Base-by-base conservation (phyloP, 2,797 vertebrate genomes). In the Poecile montanus region DNA sequence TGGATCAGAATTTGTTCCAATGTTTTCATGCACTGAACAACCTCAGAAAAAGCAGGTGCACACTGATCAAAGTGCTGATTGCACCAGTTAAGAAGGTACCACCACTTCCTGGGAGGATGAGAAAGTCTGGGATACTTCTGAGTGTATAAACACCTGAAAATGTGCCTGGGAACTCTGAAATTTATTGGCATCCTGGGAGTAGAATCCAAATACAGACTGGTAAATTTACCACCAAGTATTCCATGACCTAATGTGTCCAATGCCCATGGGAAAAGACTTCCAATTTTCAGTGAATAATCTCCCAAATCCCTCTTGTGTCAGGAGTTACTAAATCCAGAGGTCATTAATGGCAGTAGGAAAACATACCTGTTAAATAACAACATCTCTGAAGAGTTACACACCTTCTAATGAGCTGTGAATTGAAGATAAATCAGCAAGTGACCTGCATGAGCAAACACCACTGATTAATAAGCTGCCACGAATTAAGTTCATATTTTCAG, bases 361-460 rank as follows among this genome's bases (percentile, higher is more conserved):
- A 91, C 56, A 77, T 17, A 83, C 61, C 73, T 89, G 62, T 66
- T 93, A 85, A 94, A 76, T 68, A 96, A 91, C 60, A 91, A 22
- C 90, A 92, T 81, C 93, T 92, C 87, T 57, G 70, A 85, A 38
- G 60, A 85, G 85, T 67, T 95, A 85, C 85, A 40, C 79, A 91
- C 91, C 91, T 97, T 84, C 79, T 81, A 84, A 88, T 26, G 79
- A 93, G 88, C 85, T 91, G 67, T 47, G 91, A 92, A 93, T 60
- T 75, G 84, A 75, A 95, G 91, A 96, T 71, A 90, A 91, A 93
- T 94, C 94, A 95, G 68, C 89, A 60, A 96, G 85, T 77, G 79
- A 93, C 96, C 95, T 96, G 95, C 73, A 67, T 44, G 95, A 96
- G 81, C 70, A 97, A 96, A 97, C 92, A 93, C 34, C 65, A 89